Base-by-base conservation (phyloP, 2,888 invertebrate species). In the Blomia tropicalis region DNA sequence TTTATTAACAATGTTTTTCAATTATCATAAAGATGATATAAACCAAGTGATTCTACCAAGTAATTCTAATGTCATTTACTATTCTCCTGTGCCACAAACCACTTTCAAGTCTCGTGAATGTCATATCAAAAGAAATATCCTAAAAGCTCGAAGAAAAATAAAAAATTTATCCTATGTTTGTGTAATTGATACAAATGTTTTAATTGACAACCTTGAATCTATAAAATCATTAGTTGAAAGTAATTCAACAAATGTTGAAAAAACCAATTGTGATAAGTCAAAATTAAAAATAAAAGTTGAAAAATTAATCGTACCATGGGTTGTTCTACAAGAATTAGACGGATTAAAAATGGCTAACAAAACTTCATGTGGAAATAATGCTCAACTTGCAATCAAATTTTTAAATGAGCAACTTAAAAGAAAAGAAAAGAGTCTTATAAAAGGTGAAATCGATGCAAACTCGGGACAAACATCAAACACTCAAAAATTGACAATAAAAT, bases 401-500 rank as follows among this genome's bases (percentile, higher is more conserved):
- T 51, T 64, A 27, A 64, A 64, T 47, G 64, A 61, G 58, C 54
- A 62, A 41, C 32, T 64, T 4, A 59, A 51, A 53, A n/a, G n/a
- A n/a, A 5, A 36, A 23, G 22, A 27, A 27, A 25, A 25, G 14
- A 32, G 62, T 44, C 25, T 62, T 11, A 14, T 63, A 22, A 43
- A 29, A 19, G 47, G 59, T 23, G 59, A 63, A 7, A 36, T 31
- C 1, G 27, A 62, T 29, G 22, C 19, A 62, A 41, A 36, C 47
- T 14, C 22, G 22, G 51, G 11, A n/a, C 56, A 11, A 7, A 23
- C 56, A 64, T 62, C 65, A 53, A 65, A 67, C 64, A 65, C 63
- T 23, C 64, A 66, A 4, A 66, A 67, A 60, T 64, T 63, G 53
- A 63, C 64, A 61, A 59, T 66, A 27, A 64, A 66, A 62, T 47